A percentile compares a stretch with the other conserved stretches of the same genome.
These are phyloP conservation scores for Triops longicaudatus DNA, from an alignment of 1,140 invertebrate genomes.

Conservation along the genomic window DNA sequence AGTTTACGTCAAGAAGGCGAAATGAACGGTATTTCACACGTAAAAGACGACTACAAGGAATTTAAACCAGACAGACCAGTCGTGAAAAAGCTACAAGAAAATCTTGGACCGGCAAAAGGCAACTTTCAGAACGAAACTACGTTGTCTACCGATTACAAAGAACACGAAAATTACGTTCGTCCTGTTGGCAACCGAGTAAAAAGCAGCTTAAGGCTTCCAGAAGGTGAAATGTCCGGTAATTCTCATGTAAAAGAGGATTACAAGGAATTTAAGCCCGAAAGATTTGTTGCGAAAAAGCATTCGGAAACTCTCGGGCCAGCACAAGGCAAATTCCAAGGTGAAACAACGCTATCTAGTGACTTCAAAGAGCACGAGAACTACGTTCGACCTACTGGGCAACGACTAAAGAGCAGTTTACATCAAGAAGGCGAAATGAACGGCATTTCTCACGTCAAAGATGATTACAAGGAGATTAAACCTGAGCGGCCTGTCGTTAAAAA, in stretches of 20 bases:
- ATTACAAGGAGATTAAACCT: neutral
- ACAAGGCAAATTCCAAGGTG: neutral
- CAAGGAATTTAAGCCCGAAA: neutral
- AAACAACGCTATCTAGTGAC: neutral
- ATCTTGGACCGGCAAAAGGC: neutral
- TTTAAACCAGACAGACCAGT: neutral
- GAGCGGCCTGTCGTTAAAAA: neutral
- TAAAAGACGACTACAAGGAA: neutral
- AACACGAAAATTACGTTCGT: neutral
- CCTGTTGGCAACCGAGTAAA: neutral
- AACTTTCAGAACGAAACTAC: neutral
- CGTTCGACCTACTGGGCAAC: neutral
- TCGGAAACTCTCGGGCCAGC: neutral
- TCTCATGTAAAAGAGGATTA: neutral
- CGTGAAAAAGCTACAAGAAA: neutral
- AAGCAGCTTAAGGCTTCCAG: neutral
- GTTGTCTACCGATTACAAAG: neutral
- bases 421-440: no score
- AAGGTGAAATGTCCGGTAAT: neutral
- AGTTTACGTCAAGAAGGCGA: neutral
- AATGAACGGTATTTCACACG: neutral
- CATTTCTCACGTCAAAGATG: neutral
- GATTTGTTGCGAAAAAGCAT: neutral
- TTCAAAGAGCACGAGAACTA: neutral
- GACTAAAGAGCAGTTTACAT: no score